Percentiles rank a stretch among this genome's conserved stretches.
phyloP scores from a whole-genome alignment of 2,113 vertebrate genomes.

The Argyrosomus japonicus region DNA sequence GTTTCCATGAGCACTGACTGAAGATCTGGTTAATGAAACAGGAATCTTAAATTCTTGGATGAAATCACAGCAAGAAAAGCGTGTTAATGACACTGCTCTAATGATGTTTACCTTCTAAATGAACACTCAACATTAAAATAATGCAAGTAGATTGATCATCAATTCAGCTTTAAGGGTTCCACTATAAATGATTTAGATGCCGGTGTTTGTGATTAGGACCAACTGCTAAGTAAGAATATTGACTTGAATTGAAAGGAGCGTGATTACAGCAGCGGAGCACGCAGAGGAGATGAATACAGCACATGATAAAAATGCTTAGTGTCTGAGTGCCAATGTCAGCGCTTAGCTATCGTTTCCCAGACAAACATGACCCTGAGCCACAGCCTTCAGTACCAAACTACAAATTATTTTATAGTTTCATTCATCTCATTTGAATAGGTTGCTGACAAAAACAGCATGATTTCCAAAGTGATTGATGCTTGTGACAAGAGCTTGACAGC shows the following conservation, averaged over 20 bases:
- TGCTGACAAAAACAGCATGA: constrained; percentile 28
- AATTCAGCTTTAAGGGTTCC: constrained; percentile 26
- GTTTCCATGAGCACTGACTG: not conserved
- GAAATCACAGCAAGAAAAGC: not conserved
- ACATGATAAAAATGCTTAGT: constrained; percentile 12
- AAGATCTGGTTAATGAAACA: not conserved
- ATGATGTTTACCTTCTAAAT: not conserved
- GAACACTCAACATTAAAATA: constrained; percentile 2
- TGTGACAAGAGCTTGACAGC: constrained; percentile 24
- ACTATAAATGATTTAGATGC: constrained; percentile 27
- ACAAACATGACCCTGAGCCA: constrained; percentile 37
- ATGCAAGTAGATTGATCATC: not conserved
- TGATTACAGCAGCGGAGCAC: not conserved
- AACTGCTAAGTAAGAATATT: not conserved
- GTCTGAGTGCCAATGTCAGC: constrained; percentile 1
- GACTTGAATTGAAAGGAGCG: constrained; percentile 5
- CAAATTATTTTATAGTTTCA: constrained; percentile 43
- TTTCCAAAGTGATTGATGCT: constrained; percentile 46
- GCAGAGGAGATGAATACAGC: constrained; percentile 3
- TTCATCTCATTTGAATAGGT: constrained; percentile 32
- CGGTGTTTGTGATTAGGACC: constrained; percentile 16
- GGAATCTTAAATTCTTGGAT: not conserved
- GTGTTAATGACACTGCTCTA: not conserved
- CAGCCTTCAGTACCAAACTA: constrained; percentile 23
- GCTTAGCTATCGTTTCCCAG: constrained; percentile 31